These are phyloP conservation scores for Drosophila macrothrix DNA, from an alignment of 2,888 invertebrate genomes.

Conservation along the genomic window DNA sequence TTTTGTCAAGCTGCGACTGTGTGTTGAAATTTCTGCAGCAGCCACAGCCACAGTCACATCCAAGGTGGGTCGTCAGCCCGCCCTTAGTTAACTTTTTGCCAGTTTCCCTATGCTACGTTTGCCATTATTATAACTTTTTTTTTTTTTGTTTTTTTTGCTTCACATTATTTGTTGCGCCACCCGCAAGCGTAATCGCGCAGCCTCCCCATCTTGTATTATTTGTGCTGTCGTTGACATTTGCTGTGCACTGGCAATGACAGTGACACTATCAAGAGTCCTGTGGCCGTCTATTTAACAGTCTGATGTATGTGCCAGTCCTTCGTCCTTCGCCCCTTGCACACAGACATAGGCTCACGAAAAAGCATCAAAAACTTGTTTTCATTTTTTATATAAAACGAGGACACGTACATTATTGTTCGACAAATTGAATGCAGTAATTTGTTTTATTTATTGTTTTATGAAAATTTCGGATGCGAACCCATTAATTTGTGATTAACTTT, in stretches of 20 bases:
- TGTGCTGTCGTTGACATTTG: slow-evolving; percentile 52
- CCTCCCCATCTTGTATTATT: slow-evolving; percentile 48
- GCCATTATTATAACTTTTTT: slow-evolving; percentile 1
- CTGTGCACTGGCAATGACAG: slow-evolving; percentile 74
- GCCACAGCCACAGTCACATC: slow-evolving; percentile 10
- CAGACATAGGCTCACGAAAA: slow-evolving; percentile 1
- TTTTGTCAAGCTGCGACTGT: slow-evolving; percentile 14
- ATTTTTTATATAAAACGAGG: slow-evolving; percentile 58
- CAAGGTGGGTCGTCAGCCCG: slow-evolving; percentile 28
- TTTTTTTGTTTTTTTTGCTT: slow-evolving; percentile 1
- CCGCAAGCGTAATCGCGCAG: slow-evolving; percentile 57
- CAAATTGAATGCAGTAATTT: slow-evolving; percentile 32
- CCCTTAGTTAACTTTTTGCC: slow-evolving; percentile 78
- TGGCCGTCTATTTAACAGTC: slow-evolving; percentile 41
- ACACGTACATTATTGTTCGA: slow-evolving; percentile 39
- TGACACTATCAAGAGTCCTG: slow-evolving; percentile 69
- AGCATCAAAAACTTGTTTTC: slow-evolving; percentile 27
- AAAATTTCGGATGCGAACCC: slow-evolving; percentile 38
- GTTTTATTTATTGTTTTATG: slow-evolving; percentile 3
- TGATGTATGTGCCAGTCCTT: slow-evolving; percentile 38
- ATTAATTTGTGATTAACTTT: slow-evolving; percentile 46
- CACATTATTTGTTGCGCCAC: slow-evolving; percentile 72
- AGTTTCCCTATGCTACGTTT: slow-evolving; percentile 66
- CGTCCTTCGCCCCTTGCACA: slow-evolving; percentile 7
- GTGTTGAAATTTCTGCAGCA: slow-evolving; percentile 45